Evolutionary conservation across 2,113 vertebrate species (phyloP).

Genomic region (Progne subis): DNA sequence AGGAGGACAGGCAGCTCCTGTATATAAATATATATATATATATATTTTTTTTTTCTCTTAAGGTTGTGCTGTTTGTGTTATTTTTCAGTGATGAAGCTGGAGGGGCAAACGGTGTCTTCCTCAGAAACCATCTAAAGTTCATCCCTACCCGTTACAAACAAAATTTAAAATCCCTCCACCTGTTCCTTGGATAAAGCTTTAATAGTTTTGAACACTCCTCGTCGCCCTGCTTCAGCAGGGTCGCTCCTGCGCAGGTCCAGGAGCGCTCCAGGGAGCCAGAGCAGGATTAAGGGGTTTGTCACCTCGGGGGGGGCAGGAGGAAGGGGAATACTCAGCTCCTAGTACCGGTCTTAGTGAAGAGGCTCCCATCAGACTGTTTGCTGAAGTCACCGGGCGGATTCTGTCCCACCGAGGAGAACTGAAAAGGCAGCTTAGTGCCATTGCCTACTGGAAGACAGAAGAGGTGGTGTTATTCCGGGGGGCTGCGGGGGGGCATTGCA

Average conservation of each 20-base stretch:
- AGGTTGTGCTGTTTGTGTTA: not conserved
- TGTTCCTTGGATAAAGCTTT: not conserved
- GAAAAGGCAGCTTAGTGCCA: conserved; percentile 76
- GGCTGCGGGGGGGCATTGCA: not conserved
- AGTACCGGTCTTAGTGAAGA: conserved; percentile 78
- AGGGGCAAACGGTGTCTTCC: not conserved
- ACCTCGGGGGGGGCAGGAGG: not conserved
- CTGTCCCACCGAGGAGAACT: conserved; percentile 79
- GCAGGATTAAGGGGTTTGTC: not conserved
- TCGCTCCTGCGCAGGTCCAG: not conserved
- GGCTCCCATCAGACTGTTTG: conserved; percentile 76
- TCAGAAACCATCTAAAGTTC: not conserved
- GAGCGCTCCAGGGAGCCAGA: not conserved
- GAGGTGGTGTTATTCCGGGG: conserved; percentile 22
- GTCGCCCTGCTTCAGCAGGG: not conserved
- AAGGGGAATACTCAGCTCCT: not conserved
- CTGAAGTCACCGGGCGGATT: conserved; percentile 76
- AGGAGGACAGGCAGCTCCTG: not conserved
- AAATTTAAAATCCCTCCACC: not conserved
- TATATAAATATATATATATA: too few species aligned
- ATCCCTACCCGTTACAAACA: not conserved
- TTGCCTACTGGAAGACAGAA: conserved; percentile 77
- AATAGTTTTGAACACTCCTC: not conserved
- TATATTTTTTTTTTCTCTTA: not conserved
- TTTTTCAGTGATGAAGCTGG: not conserved